Evolutionary conservation across 2,113 vertebrate genomes (phyloP).

Genomic region (Merops nubicus): DNA sequence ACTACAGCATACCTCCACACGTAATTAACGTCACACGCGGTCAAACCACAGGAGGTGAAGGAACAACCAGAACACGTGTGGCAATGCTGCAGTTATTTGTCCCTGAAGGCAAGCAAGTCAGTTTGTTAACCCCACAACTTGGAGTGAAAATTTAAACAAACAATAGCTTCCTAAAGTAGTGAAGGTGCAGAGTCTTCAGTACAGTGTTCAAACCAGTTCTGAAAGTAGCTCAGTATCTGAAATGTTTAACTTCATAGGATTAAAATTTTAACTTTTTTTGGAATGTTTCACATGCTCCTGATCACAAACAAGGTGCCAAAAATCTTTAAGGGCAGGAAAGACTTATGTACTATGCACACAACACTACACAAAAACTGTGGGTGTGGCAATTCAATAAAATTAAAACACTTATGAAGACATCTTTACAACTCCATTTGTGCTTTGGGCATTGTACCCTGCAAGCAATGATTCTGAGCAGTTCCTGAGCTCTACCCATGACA

Average conservation of each 20-base stretch:
- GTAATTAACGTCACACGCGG: not conserved
- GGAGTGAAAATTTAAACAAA: not conserved
- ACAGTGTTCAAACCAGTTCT: not conserved
- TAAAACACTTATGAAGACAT: not conserved
- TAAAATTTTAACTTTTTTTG: conserved; percentile 19
- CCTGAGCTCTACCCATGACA: not conserved
- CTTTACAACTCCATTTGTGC: not conserved
- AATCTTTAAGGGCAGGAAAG: not conserved
- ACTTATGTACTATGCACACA: not conserved
- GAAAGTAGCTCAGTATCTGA: not conserved
- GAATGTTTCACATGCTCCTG: not conserved
- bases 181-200: not conserved
- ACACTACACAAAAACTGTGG: not conserved
- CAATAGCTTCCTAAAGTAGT: not conserved
- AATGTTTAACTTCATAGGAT: conserved; percentile 30
- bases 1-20: not conserved
- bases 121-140: not conserved
- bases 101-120: not conserved
- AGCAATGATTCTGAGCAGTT: fast-evolving
- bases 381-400: not conserved
- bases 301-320: not conserved
- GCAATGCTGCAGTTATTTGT: not conserved
- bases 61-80: fast-evolving
- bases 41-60: not conserved
- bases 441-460: not conserved